phyloP scores from a whole-genome alignment of 1,140 invertebrate species.

The Lerema accius region DNA sequence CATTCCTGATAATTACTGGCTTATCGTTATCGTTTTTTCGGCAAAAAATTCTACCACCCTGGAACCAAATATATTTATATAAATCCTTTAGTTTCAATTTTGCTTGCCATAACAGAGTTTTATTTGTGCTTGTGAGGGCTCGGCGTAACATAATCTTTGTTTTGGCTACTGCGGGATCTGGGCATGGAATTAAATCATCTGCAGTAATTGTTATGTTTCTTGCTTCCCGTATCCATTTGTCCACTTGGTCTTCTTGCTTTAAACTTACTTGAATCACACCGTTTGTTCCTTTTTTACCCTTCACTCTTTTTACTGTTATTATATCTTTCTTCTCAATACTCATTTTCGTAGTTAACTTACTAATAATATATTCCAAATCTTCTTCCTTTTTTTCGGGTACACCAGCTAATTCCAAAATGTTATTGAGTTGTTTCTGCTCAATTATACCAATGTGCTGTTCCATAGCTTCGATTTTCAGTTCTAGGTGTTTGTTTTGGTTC shows the following conservation, averaged over 20 bases:
- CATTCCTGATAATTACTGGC: too few species aligned
- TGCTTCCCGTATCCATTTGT: too few species aligned
- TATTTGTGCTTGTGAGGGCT: background rate
- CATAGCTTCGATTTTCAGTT: background rate
- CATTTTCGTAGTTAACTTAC: too few species aligned
- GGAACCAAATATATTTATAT: conserved; percentile 20
- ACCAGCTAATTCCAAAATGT: background rate
- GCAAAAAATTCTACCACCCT: background rate
- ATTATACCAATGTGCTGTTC: background rate
- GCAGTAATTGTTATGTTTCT: too few species aligned
- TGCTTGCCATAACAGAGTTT: conserved; percentile 13
- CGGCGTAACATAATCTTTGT: background rate
- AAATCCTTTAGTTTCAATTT: conserved; percentile 4
- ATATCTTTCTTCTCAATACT: too few species aligned
- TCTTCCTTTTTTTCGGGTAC: background rate
- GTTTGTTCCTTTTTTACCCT: too few species aligned
- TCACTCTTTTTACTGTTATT: too few species aligned
- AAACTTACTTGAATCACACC: too few species aligned
- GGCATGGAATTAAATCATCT: too few species aligned
- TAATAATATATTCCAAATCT: too few species aligned
- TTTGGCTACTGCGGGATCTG: background rate
- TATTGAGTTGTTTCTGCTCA: conserved; percentile 9
- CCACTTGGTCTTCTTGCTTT: too few species aligned
- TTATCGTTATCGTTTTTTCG: conserved; percentile 8
- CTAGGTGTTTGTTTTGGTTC: conserved; percentile 11